Evolutionary conservation across 2,888 invertebrate species (phyloP).

Genomic region (Lochmaea capreae): DNA sequence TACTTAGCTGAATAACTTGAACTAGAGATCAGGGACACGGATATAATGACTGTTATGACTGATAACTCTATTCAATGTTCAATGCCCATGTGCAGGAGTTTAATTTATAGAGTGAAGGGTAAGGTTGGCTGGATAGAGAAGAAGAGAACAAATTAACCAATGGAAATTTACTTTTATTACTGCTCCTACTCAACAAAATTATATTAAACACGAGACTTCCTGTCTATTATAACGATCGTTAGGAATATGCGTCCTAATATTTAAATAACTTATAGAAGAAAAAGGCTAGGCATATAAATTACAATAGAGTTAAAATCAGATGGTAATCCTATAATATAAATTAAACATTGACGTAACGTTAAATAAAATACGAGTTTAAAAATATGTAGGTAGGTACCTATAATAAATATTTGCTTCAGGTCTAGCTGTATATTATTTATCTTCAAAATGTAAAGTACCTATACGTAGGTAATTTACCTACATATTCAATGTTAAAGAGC

Average conservation of each 20-base stretch:
- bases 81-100: neutral
- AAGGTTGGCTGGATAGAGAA: neutral
- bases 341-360: neutral
- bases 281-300: neutral
- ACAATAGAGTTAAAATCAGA: neutral
- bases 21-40: constrained; percentile 1
- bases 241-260: neutral
- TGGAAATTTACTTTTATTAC: neutral
- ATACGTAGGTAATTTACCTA: too few species aligned
- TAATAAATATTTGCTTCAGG: too few species aligned
- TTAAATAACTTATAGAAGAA: neutral
- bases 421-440: too few species aligned
- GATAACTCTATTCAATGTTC: neutral
- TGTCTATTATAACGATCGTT: neutral
- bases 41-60: neutral
- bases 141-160: neutral
- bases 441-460: too few species aligned
- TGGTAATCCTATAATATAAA: neutral
- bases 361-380: too few species aligned
- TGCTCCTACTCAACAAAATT: neutral
- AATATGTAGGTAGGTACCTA: too few species aligned
- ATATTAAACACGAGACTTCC: neutral
- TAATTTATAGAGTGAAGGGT: neutral
- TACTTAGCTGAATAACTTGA: neutral
- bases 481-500: too few species aligned